Base-by-base conservation (phyloP, 2,888 invertebrate species). In the Andrena fulva region DNA sequence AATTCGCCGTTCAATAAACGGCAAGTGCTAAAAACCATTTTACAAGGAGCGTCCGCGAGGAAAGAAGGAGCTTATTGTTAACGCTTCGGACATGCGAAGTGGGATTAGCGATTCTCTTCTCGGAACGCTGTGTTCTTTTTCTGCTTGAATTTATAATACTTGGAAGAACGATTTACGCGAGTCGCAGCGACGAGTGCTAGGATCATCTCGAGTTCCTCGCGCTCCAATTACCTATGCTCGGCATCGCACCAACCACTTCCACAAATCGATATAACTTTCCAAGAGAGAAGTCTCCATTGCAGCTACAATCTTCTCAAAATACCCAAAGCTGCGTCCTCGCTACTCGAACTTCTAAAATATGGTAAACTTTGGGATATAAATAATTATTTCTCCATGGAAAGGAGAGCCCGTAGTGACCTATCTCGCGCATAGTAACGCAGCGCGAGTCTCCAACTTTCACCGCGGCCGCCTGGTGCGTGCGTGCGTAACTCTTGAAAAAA, bases 361-460 rank as follows among this genome's bases (percentile, higher is more conserved):
- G 3, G 12, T 42, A 42, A 16, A 42, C 12, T 42, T 42, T 12
- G 1, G 4, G 4, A 42, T 42, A 4, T 20, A 20, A 20, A 20
- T 52, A 52, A 20, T 52, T 20, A 52, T 2, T 2, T 20, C n/a
- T 12, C 31, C 10, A 35, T 2, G 24, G 1, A 27, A 59, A 68
- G 42, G 4, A 29, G 31, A 59, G 29, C 8, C 29, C 20, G 31
- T 16, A 31, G 27, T 12, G 60, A 81, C 52, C 24, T 50, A 48
- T 62, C 33, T 42, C 33, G 1, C 48, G 29, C 24, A 7, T 50
- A 35, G 48, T 24, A 59, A 50, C 16, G 66, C 66, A 8, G 24
- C 10, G n/a, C 16, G 33, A 64, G 31, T 16, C 4, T 12, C 56
- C 5, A 70, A 82, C 82, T 82, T 82, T 82, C 82, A 81, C 82